Evolutionary conservation across 2,113 vertebrate species (phyloP).

Genomic region (Kryptolebias marmoratus): DNA sequence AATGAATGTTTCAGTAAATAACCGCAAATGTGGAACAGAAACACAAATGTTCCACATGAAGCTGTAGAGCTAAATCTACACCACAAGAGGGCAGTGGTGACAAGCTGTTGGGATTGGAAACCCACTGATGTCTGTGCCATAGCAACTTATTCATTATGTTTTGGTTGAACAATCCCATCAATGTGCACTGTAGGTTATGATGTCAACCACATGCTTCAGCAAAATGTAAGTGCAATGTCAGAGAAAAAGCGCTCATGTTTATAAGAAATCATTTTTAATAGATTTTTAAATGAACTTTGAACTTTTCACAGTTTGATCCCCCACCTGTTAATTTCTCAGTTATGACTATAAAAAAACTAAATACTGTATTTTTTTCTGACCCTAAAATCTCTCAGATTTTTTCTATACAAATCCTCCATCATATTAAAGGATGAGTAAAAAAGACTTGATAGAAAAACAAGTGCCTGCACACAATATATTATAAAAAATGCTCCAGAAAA

Average conservation of each 20-base stretch:
- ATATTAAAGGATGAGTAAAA: neutral
- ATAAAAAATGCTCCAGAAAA: conserved; percentile 17
- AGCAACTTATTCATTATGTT: conserved; percentile 15
- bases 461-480: neutral
- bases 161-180: neutral
- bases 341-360: neutral
- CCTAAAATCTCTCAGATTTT: neutral
- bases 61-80: neutral
- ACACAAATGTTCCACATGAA: neutral
- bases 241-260: too few relatives aligned
- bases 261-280: too few relatives aligned
- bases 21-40: conserved; percentile 3
- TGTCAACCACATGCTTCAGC: neutral
- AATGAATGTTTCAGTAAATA: conserved; percentile 4
- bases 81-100: conserved; percentile 62
- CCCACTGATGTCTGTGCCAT: conserved; percentile 3
- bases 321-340: neutral
- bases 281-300: too few relatives aligned
- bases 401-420: neutral
- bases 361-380: neutral
- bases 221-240: neutral
- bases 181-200: neutral
- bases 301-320: too few relatives aligned
- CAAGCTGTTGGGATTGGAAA: conserved; percentile 2
- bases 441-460: neutral